These are phyloP conservation scores for Rhyacichthys aspro DNA, from an alignment of 2,797 vertebrate species.

Conservation along the genomic window DNA sequence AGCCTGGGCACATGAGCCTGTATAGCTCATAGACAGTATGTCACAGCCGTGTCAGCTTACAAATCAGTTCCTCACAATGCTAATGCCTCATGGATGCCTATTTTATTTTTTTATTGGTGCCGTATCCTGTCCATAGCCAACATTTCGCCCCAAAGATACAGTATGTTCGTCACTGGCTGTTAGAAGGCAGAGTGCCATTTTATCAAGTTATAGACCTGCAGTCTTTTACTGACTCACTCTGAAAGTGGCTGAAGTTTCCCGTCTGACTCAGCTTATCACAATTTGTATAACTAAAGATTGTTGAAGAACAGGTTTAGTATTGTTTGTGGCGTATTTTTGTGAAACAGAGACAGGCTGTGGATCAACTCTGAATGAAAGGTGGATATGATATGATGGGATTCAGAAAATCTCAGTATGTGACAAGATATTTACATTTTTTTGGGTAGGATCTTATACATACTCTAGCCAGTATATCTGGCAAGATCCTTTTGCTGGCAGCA, in stretches of 20 bases:
- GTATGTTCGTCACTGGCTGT: slow-evolving; percentile 50
- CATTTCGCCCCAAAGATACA: slow-evolving; percentile 16
- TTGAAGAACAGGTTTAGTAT: neutral
- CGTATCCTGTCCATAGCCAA: too few relatives aligned
- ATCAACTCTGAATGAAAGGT: slow-evolving; percentile 28
- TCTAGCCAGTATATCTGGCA: too few relatives aligned
- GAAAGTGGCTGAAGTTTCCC: neutral
- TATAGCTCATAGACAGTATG: slow-evolving; percentile 7
- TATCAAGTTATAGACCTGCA: slow-evolving; percentile 35
- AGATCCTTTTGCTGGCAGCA: too few relatives aligned
- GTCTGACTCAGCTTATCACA: slow-evolving; percentile 63
- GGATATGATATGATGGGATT: neutral
- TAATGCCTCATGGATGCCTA: too few relatives aligned
- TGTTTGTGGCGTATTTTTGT: neutral
- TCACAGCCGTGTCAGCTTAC: neutral
- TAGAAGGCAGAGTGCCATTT: slow-evolving; percentile 40
- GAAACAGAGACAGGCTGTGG: slow-evolving; percentile 5
- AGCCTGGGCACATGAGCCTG: neutral
- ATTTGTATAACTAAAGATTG: neutral
- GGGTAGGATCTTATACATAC: too few relatives aligned
- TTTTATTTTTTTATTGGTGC: too few relatives aligned
- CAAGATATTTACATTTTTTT: neutral
- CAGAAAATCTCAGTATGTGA: slow-evolving; percentile 1
- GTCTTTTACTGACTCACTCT: slow-evolving; percentile 69
- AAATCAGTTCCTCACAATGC: neutral